These are phyloP conservation scores for Cyprinodon tularosa DNA, from an alignment of 2,113 vertebrate species.

Conservation along the genomic window DNA sequence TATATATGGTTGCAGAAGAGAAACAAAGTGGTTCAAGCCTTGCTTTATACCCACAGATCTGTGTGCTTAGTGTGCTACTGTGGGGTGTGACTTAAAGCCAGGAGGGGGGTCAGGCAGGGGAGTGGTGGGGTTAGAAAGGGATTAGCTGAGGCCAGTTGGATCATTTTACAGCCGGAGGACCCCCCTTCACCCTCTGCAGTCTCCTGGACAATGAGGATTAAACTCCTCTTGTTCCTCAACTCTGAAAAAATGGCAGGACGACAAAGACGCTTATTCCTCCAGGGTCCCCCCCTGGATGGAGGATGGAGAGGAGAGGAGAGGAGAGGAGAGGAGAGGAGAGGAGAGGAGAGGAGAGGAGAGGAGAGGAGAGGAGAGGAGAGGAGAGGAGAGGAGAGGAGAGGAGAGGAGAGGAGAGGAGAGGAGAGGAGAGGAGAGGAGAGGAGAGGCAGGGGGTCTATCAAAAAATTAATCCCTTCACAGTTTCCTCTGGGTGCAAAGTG, in stretches of 20 bases:
- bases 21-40: neutral
- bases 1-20: slow-evolving; percentile 4
- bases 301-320: slow-evolving; percentile 29
- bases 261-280: slow-evolving; percentile 80
- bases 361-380: neutral
- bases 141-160: slow-evolving; percentile 80
- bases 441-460: slow-evolving; percentile 75
- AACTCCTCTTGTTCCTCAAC: slow-evolving; percentile 84
- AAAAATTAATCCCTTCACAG: slow-evolving; percentile 81
- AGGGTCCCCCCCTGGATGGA: slow-evolving; percentile 58
- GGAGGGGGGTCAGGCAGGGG: slow-evolving; percentile 63
- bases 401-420: slow-evolving; percentile 23
- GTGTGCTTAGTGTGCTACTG: slow-evolving; percentile 30
- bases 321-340: neutral
- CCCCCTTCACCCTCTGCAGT: slow-evolving; percentile 74
- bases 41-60: neutral
- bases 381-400: slow-evolving; percentile 23
- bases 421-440: slow-evolving; percentile 35
- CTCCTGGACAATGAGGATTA: slow-evolving; percentile 84
- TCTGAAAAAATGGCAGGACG: slow-evolving; percentile 76
- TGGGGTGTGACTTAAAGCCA: slow-evolving; percentile 52
- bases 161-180: slow-evolving; percentile 82
- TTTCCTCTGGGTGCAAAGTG: slow-evolving; percentile 78
- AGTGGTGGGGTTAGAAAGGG: slow-evolving; percentile 71
- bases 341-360: slow-evolving; percentile 39